Evolutionary conservation across 2,113 vertebrate genomes (phyloP), one percentile per base, ranked within the genome.

Genomic region (Grallaria varia): DNA sequence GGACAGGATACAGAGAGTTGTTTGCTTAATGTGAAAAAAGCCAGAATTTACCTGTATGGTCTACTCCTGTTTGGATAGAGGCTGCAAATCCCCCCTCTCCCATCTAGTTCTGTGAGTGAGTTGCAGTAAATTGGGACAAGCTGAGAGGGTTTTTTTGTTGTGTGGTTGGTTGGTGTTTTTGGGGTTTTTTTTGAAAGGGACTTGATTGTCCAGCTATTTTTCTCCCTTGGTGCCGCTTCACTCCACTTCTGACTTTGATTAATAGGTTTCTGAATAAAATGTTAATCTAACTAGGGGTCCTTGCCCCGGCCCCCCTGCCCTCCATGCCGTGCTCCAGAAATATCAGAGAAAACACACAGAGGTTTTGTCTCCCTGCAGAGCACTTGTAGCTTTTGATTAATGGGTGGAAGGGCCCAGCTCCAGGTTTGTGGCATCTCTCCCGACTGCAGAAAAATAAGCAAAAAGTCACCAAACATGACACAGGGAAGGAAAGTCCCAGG

Each of bases 391-490:
- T 93, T 95, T 95, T 98, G 98, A 98, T 98, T 98, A 98, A 99
- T 98, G 95, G 97, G 96, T 96, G 83, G 92, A 97, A 97, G 93
- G 39, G 68, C 94, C 93, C 86, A 95, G 84, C 94, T 95, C 95
- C 72, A 93, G 95, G 92, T 96, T 97, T 82, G 93, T 96, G 96
- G 95, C 97, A 97, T 97, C 97, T 97, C 92, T 96, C 96, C 85
- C 25, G 78, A 98, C 97, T 95, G 95, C 96, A 96, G 95, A 98
- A 98, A 98, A 98, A 98, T 98, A 98, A 98, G 97, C 98, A 97
- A 96, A 96, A 96, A 96, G 97, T 98, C 98, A 97, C 96, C 30
- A 11, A 96, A 97, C 86, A 94, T 93, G 97, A 97, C 93, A 91
- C 91, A 94, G 94, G 89, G 93, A 94, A 97, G 50, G 69, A 69